Base-by-base conservation (phyloP, 30 jellyfish, hydroid and myxozoan genomes). In the Nemopilema nomurai region DNA sequence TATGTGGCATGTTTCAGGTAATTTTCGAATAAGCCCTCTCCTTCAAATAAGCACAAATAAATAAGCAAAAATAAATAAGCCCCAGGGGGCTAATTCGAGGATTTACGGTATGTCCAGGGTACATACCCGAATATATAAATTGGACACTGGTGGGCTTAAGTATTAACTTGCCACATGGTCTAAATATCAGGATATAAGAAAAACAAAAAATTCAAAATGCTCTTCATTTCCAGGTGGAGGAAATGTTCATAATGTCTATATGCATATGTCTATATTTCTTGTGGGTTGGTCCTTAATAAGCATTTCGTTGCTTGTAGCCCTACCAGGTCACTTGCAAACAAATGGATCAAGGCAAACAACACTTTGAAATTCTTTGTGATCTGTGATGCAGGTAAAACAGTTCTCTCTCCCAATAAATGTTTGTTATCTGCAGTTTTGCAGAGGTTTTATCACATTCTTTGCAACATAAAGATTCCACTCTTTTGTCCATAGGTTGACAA, bases 211-310 rank as follows among this genome's bases (percentile, higher is more conserved):
- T 66, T 27, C 16, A 22, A 9, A 66, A 17, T 17, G 29, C 82
- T n/a, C n/a, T 76, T 76, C 75, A 76, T 41, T 16, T 49, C 86
- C 86, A 76, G 75, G 86, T 4, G 83, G 83, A 72, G 83, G 69
- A 23, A 72, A 72, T 28, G 21, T 31, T 30, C 84, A 74, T 31
- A 74, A 30, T 74, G 71, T 74, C 84, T 29, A 72, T 72, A 72
- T 18, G 77, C 77, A 26, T 28, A 70, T 70, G 85, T 13, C 85
- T 32, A 75, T 22, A 75, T 41, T 77, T 77, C 28, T 77, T 77
- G 30, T 77, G 87, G 65, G 67, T 28, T 24, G 80, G 87, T 25
- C 87, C 78, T 7, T 77, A 80, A 77, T 77, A 77, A 6, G 68
- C 80, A 53, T 53, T 51, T 16, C 31, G 87, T 31, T 77, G 87